A percentile compares a stretch with the other conserved stretches of the same genome.
phyloP scores from a whole-genome alignment of 2,113 vertebrate species.

The Spea bombifrons region DNA sequence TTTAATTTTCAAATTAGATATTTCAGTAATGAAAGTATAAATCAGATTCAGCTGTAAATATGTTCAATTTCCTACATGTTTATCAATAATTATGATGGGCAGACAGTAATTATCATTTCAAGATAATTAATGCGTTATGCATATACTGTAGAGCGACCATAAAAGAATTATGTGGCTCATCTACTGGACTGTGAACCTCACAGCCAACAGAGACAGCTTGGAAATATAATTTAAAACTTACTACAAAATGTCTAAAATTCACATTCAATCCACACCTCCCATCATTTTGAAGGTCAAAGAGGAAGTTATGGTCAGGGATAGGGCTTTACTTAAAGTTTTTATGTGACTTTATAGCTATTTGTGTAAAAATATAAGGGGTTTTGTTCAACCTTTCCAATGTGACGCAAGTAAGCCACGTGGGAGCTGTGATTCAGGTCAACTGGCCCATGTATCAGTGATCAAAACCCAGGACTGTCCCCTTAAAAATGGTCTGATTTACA shows the following conservation, averaged over 20 bases:
- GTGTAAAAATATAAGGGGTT: too few relatives aligned
- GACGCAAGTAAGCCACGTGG: too few relatives aligned
- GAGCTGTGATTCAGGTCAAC: too few relatives aligned
- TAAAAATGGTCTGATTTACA: too few relatives aligned
- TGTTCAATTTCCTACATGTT: slow-evolving; percentile 22
- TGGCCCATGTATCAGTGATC: too few relatives aligned
- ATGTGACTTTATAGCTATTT: too few relatives aligned
- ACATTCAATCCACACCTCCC: too few relatives aligned
- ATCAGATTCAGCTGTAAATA: not conserved
- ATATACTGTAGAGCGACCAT: not conserved
- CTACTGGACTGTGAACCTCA: not conserved
- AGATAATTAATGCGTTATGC: not conserved
- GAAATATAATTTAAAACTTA: not conserved
- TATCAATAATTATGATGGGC: slow-evolving; percentile 30
- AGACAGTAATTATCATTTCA: not conserved
- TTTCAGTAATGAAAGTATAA: not conserved
- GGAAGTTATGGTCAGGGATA: too few relatives aligned
- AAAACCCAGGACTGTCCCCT: too few relatives aligned
- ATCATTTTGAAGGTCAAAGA: too few relatives aligned
- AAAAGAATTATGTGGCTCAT: not conserved
- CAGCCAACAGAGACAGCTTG: not conserved
- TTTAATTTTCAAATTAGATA: not conserved
- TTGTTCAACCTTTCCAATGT: too few relatives aligned
- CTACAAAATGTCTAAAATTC: not conserved
- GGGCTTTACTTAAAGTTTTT: too few relatives aligned